Evolutionary conservation across 2,113 vertebrate genomes (phyloP).

Genomic region (Melanotaenia duboulayi): DNA sequence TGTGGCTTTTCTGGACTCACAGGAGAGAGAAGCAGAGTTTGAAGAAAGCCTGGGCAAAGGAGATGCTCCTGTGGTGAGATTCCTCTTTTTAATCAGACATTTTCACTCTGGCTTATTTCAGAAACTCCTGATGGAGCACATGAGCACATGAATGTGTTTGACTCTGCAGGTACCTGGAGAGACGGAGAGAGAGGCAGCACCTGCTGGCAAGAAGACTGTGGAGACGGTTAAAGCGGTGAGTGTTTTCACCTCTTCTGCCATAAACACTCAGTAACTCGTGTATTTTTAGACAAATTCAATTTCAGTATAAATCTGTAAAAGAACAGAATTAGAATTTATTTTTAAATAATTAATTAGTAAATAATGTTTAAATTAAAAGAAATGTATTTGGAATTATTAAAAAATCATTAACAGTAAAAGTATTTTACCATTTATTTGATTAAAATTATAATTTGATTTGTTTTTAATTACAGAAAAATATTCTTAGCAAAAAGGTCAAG

Average conservation of each 20-base stretch:
- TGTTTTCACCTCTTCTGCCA: slow-evolving; percentile 25
- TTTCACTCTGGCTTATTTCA: background rate
- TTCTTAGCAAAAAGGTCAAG: no score
- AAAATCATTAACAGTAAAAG: no score
- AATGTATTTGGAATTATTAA: no score
- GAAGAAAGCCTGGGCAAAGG: slow-evolving; percentile 93
- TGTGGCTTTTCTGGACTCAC: background rate
- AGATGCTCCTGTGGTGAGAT: slow-evolving; percentile 90
- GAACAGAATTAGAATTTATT: no score
- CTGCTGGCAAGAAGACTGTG: slow-evolving; percentile 92
- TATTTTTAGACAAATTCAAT: no score
- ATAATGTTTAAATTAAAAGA: no score
- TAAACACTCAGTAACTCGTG: no score
- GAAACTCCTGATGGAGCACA: background rate
- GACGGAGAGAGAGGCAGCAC: slow-evolving; percentile 87
- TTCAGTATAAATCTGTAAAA: no score
- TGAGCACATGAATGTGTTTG: background rate
- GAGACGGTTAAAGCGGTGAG: slow-evolving; percentile 97
- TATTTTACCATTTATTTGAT: no score
- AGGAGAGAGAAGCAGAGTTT: slow-evolving; percentile 95
- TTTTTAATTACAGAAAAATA: no score
- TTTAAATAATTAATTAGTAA: no score
- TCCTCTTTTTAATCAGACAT: background rate
- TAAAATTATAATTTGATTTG: no score
- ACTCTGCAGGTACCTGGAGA: slow-evolving; percentile 91